Evolutionary conservation across 2,888 invertebrate species (phyloP), one percentile per base, ranked within the genome.

Genomic region (Linnaemya tessellans): DNA sequence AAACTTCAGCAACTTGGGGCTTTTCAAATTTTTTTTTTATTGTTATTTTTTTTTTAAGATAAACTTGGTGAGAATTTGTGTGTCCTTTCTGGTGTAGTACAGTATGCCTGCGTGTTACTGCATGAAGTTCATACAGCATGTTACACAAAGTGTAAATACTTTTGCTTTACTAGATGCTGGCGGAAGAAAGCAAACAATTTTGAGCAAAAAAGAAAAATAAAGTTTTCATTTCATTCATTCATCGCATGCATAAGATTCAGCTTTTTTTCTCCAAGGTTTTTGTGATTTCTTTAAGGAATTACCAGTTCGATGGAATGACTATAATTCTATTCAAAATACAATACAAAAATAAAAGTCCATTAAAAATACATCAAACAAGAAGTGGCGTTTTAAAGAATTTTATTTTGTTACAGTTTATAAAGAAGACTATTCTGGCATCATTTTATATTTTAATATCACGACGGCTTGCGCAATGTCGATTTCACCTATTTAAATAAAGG

Each of bases 161-260:
- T 20, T 60, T 64, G 46, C 30, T 3, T 10, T 10, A 18, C 13
- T 68, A 70, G 70, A 51, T 71, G 38, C 54, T 46, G 35, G 22
- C 25, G n/a, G 10, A 25, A 54, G 58, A 60, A 62, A n/a, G 22
- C 41, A 49, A 20, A 11, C 60, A 46, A 60, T 18, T 15, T 60
- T 49, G 22, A n/a, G n/a, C n/a, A n/a, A n/a, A n/a, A n/a, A 46
- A 41, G 22, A n/a, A 51, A 71, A 43, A 75, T 68, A 3, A 68
- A 74, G 49, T 68, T 74, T 74, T 35, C 15, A 41, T 70, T 70
- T 54, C 22, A 22, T 56, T 41, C 9, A 35, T 65, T 46, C 8
- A 43, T 41, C 4, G 18, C 22, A 18, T 1, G 30, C 18, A 49
- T 56, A 11, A 4, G 20, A 20, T 15, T 54, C 51, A 15, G 35